Conservation (phyloP, 2,888 invertebrate genomes). For the Muscina levida region DNA sequence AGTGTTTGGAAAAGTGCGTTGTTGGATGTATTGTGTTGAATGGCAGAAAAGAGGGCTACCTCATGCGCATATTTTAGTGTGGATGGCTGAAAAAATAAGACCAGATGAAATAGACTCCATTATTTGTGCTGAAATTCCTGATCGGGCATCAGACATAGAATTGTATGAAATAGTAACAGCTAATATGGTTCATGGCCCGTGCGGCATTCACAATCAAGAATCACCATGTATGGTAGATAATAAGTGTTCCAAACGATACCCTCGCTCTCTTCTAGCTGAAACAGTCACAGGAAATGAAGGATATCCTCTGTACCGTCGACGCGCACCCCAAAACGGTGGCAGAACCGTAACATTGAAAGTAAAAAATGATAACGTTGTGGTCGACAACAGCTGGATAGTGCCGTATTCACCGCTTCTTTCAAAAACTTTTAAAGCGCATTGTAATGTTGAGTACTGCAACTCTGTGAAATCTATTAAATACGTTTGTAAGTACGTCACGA, state of each 20-base stretch:
- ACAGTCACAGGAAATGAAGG: too few species aligned
- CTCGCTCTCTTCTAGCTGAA: too few species aligned
- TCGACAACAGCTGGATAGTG: too few species aligned
- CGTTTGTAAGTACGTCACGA: not conserved
- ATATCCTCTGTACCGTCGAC: not conserved
- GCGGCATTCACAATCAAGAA: slow-evolving; percentile 13
- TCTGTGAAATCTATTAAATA: slow-evolving; percentile 1
- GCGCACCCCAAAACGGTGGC: too few species aligned
- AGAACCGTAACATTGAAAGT: too few species aligned
- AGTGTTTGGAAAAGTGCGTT: slow-evolving; percentile 60
- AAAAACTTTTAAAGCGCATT: not conserved
- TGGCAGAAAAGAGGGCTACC: slow-evolving; percentile 45
- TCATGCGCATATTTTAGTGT: slow-evolving; percentile 69
- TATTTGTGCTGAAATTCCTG: slow-evolving; percentile 68
- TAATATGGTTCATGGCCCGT: slow-evolving; percentile 9
- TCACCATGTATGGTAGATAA: slow-evolving; percentile 36
- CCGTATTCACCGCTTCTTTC: too few species aligned
- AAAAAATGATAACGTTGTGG: too few species aligned
- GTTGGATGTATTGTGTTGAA: slow-evolving; percentile 64
- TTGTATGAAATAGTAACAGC: slow-evolving; percentile 17
- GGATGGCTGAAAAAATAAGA: slow-evolving; percentile 71
- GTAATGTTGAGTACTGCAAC: not conserved
- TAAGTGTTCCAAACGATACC: too few species aligned
- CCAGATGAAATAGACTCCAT: slow-evolving; percentile 72
- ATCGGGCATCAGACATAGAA: too few species aligned